Evolutionary conservation across 2,797 vertebrate species (phyloP), one percentile per base, ranked within the genome.

Genomic region (Odontamblyopus lacepedii): DNA sequence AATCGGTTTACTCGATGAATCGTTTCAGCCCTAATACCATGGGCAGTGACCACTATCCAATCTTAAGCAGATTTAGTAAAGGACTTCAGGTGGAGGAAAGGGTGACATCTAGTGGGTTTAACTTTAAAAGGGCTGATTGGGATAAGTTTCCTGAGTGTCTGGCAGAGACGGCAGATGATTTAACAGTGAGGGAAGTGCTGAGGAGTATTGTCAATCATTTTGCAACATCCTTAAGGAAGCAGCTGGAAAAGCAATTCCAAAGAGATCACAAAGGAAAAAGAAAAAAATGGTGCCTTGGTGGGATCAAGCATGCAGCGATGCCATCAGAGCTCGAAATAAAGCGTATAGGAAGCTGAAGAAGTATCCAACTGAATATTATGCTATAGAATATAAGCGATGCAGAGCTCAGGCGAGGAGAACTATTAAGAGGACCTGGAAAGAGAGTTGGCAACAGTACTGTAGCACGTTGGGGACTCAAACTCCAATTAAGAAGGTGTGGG

Each of bases 341-440:
- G 41, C 3, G 2, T 38, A 41, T 8, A 2, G 3, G 32, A 6
- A 23, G 23, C 23, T 23, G 23, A 70, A 19, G n/a, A 59, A 50
- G 5, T 59, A 2, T 16, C 70, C 35, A 13, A 50, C 23, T n/a
- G 26, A 29, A 65, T 3, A 60, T 15, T 18, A 13, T 69, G 38
- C 3, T 30, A 23, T 35, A 23, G 7, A 59, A 6, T 35, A 59
- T 19, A 74, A 64, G 63, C 63, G n/a, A 26, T 32, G 13, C 7
- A 61, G 44, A 27, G 27, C 56, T 11, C 23, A 51, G 29, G 64
- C 27, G 3, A 29, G 53, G 7, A 67, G 8, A 32, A 63, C 59
- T 13, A 73, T 73, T 23, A 51, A 72, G 9, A 1, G 26, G 6
- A 53, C 63, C 27, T 51, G 26, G 63, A 57, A 60, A 50, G 32